A percentile compares a stretch with the other conserved stretches of the same genome.
Conservation (phyloP, 2,888 invertebrate genomes). For the Crematogaster levior region DNA sequence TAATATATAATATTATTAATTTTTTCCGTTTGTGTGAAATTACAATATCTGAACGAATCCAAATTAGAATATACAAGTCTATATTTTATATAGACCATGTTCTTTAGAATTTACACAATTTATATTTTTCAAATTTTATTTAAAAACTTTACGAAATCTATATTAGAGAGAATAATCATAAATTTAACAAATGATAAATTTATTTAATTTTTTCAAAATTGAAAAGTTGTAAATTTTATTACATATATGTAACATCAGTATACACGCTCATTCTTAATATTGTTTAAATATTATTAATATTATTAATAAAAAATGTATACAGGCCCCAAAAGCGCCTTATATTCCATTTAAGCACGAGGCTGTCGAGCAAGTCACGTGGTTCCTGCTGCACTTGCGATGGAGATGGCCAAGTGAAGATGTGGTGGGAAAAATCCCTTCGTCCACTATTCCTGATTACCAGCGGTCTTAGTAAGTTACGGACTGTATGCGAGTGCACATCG, state of each 20-base stretch:
- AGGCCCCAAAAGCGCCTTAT: background rate
- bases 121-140: background rate
- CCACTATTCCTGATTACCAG: constrained; percentile 68
- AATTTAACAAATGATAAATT: background rate
- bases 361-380: constrained; percentile 24
- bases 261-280: background rate
- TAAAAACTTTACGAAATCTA: background rate
- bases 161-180: no score
- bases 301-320: background rate
- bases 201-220: background rate
- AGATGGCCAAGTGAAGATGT: constrained; percentile 15
- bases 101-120: no score
- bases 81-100: background rate
- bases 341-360: background rate
- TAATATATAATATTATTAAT: no score
- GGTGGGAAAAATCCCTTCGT: constrained; percentile 30
- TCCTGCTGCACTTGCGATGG: background rate
- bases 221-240: background rate
- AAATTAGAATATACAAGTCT: background rate
- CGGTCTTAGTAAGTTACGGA: constrained; percentile 82
- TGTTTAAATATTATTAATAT: background rate
- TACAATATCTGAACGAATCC: background rate
- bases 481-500: constrained; percentile 77
- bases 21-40: no score
- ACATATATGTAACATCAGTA: background rate